Evolutionary conservation across 2,888 invertebrate genomes (phyloP).

Genomic region (Melolontha melolontha): DNA sequence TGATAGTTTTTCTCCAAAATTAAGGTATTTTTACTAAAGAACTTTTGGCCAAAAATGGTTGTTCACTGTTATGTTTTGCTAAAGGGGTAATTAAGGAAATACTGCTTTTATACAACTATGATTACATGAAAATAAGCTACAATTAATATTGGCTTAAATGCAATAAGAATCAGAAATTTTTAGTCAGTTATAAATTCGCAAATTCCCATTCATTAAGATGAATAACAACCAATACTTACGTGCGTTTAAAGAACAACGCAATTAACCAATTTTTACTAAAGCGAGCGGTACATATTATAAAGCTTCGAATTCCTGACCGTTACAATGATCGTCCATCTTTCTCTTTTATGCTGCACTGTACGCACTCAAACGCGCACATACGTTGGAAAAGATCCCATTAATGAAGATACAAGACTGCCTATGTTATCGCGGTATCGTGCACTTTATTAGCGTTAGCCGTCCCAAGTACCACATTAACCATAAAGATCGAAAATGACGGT

Average conservation of each 20-base stretch:
- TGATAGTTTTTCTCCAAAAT: too few species aligned
- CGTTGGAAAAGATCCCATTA: slow-evolving; percentile 33
- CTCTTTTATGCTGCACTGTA: slow-evolving; percentile 5
- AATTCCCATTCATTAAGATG: not conserved
- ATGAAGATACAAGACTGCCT: slow-evolving; percentile 38
- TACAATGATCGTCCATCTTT: slow-evolving; percentile 8
- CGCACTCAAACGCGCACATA: slow-evolving; percentile 8
- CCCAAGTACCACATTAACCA: slow-evolving; percentile 39
- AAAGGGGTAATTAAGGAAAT: too few species aligned
- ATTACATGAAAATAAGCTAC: too few species aligned
- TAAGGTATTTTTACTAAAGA: too few species aligned
- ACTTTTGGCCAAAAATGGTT: too few species aligned
- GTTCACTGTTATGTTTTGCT: too few species aligned
- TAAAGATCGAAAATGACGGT: slow-evolving; percentile 42
- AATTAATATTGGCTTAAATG: too few species aligned
- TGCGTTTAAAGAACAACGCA: slow-evolving; percentile 20
- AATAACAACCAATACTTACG: slow-evolving; percentile 13
- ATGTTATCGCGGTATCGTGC: slow-evolving; percentile 39
- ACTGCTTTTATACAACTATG: too few species aligned
- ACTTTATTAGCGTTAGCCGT: slow-evolving; percentile 34
- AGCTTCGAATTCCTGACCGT: slow-evolving; percentile 38
- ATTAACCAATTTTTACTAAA: slow-evolving; percentile 30
- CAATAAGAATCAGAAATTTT: too few species aligned
- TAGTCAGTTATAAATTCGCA: too few species aligned
- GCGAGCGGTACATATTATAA: slow-evolving; percentile 25